Evolutionary conservation across 1,140 invertebrate species (phyloP).

Genomic region (Drosophila ironensis): DNA sequence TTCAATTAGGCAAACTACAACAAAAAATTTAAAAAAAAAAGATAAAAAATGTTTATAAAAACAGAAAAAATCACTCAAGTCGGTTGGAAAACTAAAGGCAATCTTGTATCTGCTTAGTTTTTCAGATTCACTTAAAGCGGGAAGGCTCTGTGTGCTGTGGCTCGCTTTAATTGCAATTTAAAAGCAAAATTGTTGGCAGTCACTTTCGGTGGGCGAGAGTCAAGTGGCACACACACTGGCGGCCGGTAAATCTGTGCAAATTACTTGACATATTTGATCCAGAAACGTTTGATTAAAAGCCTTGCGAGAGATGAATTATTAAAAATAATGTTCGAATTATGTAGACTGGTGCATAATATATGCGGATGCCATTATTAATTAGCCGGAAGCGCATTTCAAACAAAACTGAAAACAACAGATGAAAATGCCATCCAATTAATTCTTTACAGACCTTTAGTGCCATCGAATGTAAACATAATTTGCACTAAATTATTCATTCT

Average conservation of each 20-base stretch:
- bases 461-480: conserved; percentile 30
- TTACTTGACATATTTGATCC: conserved; percentile 13
- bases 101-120: conserved; percentile 40
- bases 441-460: conserved; percentile 10
- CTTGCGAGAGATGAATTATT: background rate
- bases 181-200: conserved; percentile 51
- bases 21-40: conserved; percentile 18
- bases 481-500: conserved; percentile 35
- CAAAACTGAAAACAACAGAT: conserved; percentile 19
- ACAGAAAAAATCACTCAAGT: conserved; percentile 42
- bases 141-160: conserved; percentile 9
- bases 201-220: conserved; percentile 37
- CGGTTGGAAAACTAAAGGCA: conserved; percentile 30
- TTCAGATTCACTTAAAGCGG: conserved; percentile 2
- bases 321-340: background rate
- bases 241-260: conserved; percentile 12
- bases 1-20: conserved; percentile 58
- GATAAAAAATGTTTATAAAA: no score
- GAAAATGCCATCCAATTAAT: conserved; percentile 6
- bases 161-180: conserved; percentile 67
- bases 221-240: no score
- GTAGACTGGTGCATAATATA: no score
- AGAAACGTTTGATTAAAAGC: background rate
- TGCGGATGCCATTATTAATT: background rate
- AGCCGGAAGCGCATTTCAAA: conserved; percentile 11